Conservation (phyloP, 2,888 invertebrate species). For the Mesochorus sp. region DNA sequence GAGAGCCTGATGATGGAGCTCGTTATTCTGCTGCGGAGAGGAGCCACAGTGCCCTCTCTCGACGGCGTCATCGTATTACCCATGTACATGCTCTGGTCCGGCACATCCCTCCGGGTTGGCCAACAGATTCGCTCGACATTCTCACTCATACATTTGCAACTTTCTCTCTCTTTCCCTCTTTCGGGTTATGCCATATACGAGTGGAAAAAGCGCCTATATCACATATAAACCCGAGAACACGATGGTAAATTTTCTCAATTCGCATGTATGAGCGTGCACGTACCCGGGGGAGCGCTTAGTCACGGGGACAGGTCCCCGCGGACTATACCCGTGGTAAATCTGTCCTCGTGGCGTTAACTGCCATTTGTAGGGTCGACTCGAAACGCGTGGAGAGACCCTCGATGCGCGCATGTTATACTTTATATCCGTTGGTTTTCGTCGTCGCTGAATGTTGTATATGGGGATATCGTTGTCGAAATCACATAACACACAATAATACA, state of each 20-base stretch:
- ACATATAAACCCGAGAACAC: conserved; percentile 37
- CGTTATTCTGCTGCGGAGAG: conserved; percentile 51
- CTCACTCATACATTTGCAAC: background rate
- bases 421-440: conserved; percentile 6
- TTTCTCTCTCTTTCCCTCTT: background rate
- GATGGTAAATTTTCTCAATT: conserved; percentile 78
- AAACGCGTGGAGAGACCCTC: conserved; percentile 10
- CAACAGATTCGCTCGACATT: conserved; percentile 35
- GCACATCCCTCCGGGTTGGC: conserved; percentile 49
- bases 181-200: background rate
- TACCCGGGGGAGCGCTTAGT: conserved; percentile 76
- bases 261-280: conserved; percentile 78
- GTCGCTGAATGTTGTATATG: background rate
- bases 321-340: conserved; percentile 76
- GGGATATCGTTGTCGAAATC: background rate
- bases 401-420: conserved; percentile 24
- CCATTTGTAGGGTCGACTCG: conserved; percentile 72
- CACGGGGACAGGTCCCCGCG: conserved; percentile 75
- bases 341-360: conserved; percentile 78
- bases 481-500: background rate
- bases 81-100: conserved; percentile 12
- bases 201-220: conserved; percentile 25
- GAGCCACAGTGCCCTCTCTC: conserved; percentile 21
- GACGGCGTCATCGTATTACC: conserved; percentile 1
- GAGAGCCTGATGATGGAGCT: conserved; percentile 51